Evolutionary conservation across 2,797 vertebrate species (phyloP), one percentile per base, ranked within the genome.

Genomic region (Betta splendens): DNA sequence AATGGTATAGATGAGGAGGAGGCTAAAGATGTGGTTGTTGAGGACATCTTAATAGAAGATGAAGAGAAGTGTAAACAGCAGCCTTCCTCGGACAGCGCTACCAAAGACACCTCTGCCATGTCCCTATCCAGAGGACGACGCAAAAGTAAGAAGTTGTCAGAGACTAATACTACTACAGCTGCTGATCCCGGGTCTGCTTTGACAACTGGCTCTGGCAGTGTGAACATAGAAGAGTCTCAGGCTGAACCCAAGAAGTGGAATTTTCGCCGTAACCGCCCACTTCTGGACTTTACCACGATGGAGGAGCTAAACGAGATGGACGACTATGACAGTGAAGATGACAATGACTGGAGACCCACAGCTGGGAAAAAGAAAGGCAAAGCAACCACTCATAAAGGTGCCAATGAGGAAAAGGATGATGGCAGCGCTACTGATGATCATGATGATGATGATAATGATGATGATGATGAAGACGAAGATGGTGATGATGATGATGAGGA

Each of bases 261-360:
- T 63, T 93, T 99, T 44, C 93, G 98, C 32, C 90, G 97, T 64
- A 99, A 99, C 76, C 91, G 97, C 0, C 95, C 96, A 1, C 87
- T 97, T 65, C 85, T 98, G 69, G 96, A 98, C 91, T 98, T 99
- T 70, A 95, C 97, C 3, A 95, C 96, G 0, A 98, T 98, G 94
- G 96, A 97, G 78, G 96, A 98, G 21, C 89, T 99, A 50, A 97
- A 98, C 38, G 96, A 96, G 59, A 98, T 99, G 92, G 98, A 98
- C 63, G 97, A 99, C 83, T 99, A 99, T 5, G 98, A 99, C 50
- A 99, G 97, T 2, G 98, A 99, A 72, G 98, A 99, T 28, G 98
- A 99, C 73, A 99, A 98, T 15, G 98, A 99, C 77, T 99, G 98
- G 98, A 90, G 96, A 18, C 98, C 98, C 3, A 87, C 94, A 2